A percentile compares a stretch with the other conserved stretches of the same genome.
phyloP scores from a whole-genome alignment of 2,888 invertebrate species.

The Agrochola lychnidis region DNA sequence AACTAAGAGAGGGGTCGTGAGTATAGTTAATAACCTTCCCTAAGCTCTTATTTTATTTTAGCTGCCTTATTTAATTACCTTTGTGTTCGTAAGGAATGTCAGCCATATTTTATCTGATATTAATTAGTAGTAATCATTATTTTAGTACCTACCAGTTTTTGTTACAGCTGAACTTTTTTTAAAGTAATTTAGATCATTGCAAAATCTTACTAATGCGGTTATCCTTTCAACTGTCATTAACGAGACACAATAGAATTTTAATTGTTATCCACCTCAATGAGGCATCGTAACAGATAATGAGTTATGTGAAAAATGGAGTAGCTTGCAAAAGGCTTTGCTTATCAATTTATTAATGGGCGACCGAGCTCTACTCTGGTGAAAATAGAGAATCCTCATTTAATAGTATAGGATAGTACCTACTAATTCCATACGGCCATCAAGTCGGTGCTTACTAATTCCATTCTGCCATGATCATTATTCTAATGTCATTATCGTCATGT shows the following conservation, averaged over 20 bases:
- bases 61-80: constrained; percentile 63
- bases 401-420: too few relatives aligned
- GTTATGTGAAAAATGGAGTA: not conserved
- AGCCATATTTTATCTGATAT: constrained; percentile 25
- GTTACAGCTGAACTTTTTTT: not conserved
- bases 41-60: constrained; percentile 63
- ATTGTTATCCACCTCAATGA: too few relatives aligned
- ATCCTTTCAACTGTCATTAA: fast-evolving
- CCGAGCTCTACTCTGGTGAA: too few relatives aligned
- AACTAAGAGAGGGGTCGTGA: constrained; percentile 74
- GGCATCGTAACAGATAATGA: too few relatives aligned
- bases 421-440: too few relatives aligned
- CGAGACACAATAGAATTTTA: too few relatives aligned
- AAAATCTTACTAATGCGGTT: too few relatives aligned
- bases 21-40: constrained; percentile 66
- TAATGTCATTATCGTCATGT: too few relatives aligned
- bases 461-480: too few relatives aligned
- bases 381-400: too few relatives aligned
- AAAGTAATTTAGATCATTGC: not conserved
- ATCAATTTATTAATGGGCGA: too few relatives aligned
- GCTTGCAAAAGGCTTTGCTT: not conserved
- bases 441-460: too few relatives aligned
- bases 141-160: not conserved
- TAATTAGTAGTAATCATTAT: constrained; percentile 19
- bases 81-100: constrained; percentile 44